Conservation (phyloP, 2,113 vertebrate species). For the Petroica traversi region DNA sequence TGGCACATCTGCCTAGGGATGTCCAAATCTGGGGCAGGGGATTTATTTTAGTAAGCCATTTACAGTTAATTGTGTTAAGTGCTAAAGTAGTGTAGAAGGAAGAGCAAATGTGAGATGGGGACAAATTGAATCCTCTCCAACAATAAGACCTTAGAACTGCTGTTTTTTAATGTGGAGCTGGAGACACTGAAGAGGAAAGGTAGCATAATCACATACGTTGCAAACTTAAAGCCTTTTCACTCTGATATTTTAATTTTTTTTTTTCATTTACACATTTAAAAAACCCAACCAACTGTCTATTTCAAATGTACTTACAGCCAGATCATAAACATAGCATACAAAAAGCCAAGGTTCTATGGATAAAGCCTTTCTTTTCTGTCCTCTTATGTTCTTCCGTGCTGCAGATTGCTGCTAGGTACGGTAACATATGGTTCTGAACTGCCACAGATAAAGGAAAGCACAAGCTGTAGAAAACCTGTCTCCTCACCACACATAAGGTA, state of each 20-base stretch:
- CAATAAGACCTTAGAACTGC: background rate
- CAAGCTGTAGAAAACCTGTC: background rate
- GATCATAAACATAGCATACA: background rate
- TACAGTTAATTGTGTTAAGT: conserved; percentile 41
- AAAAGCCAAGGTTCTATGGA: background rate
- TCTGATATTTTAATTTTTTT: background rate
- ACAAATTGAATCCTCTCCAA: background rate
- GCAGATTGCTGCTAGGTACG: background rate
- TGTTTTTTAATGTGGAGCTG: background rate
- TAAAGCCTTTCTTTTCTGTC: background rate
- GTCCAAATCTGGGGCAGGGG: background rate
- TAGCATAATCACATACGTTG: background rate
- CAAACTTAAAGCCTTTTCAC: background rate
- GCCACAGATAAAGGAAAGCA: background rate
- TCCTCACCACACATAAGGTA: background rate
- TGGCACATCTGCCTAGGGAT: background rate
- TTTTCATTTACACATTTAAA: background rate
- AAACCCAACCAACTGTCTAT: background rate
- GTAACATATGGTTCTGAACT: background rate
- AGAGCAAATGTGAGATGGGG: background rate
- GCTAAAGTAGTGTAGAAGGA: background rate
- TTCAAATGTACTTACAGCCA: background rate
- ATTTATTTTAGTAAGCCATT: conserved; percentile 36
- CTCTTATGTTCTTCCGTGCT: background rate
- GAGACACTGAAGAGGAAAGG: background rate